A percentile compares a stretch with the other conserved stretches of the same genome.
phyloP scores from a whole-genome alignment of 2,113 vertebrate species.

The Laterallus jamaicensis region DNA sequence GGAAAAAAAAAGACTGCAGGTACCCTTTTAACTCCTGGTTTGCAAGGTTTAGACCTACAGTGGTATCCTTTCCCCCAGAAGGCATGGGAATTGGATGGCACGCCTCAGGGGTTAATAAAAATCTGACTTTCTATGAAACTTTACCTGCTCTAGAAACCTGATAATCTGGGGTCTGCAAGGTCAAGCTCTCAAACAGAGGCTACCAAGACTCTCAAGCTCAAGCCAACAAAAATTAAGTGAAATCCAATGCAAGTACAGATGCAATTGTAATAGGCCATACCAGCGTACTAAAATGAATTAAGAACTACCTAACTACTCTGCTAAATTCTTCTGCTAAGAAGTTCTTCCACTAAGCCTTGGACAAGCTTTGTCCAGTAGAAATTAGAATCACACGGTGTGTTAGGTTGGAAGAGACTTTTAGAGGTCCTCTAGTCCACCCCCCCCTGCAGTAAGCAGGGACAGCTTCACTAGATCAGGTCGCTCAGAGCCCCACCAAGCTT shows the following conservation, averaged over 20 bases:
- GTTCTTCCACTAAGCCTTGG: neutral
- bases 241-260: neutral
- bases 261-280: neutral
- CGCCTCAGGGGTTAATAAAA: neutral
- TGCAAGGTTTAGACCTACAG: neutral
- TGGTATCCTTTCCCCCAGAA: neutral
- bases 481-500: too few species aligned
- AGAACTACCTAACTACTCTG: neutral
- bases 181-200: neutral
- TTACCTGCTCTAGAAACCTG: neutral
- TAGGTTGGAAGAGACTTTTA: too few species aligned
- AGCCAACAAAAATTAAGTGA: neutral
- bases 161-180: neutral
- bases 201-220: neutral
- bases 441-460: too few species aligned
- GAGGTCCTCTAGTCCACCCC: too few species aligned
- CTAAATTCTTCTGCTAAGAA: neutral
- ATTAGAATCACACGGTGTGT: too few species aligned
- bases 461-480: too few species aligned
- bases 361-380: neutral
- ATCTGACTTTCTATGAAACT: neutral
- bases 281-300: neutral
- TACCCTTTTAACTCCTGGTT: neutral
- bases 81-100: fast-evolving
- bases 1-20: fast-evolving